phyloP scores from a whole-genome alignment of 2,113 vertebrate genomes.

The Corythoichthys intestinalis region DNA sequence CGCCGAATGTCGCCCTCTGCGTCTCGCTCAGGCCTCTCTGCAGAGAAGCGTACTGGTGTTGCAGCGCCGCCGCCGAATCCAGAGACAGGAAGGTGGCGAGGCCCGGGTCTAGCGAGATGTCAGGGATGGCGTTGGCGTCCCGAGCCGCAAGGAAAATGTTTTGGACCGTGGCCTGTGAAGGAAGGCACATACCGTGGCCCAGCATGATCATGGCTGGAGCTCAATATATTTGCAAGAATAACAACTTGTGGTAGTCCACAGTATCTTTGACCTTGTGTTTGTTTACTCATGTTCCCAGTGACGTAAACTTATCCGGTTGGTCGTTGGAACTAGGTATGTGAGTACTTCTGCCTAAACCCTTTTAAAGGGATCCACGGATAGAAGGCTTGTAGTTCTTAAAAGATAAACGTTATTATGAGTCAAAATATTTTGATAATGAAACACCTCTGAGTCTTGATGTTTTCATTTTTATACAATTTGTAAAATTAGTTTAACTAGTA shows the following conservation, averaged over 20 bases:
- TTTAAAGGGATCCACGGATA: no score
- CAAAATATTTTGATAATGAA: no score
- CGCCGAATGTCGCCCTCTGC: slow-evolving; percentile 45
- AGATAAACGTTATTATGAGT: no score
- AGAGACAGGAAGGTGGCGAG: slow-evolving; percentile 66
- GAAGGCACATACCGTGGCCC: slow-evolving; percentile 44
- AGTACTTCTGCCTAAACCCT: no score
- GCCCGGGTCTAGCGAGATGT: slow-evolving; percentile 64
- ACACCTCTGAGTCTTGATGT: no score
- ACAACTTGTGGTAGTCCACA: background rate
- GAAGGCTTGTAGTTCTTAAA: no score
- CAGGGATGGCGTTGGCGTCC: slow-evolving; percentile 61
- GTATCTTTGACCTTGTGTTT: slow-evolving; percentile 17
- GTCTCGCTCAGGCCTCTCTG: slow-evolving; percentile 55
- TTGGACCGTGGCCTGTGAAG: slow-evolving; percentile 58
- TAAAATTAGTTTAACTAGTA: no score
- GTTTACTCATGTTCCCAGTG: slow-evolving; percentile 26
- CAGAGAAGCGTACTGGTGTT: slow-evolving; percentile 51
- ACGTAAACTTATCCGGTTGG: slow-evolving; percentile 11
- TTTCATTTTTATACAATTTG: no score
- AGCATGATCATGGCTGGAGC: slow-evolving; percentile 46
- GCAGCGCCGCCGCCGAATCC: slow-evolving; percentile 60
- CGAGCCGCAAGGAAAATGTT: slow-evolving; percentile 63
- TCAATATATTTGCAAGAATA: background rate
- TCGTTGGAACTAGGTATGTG: background rate